Base-by-base conservation (phyloP, 1,140 invertebrate species). In the Diorhabda carinulata region DNA sequence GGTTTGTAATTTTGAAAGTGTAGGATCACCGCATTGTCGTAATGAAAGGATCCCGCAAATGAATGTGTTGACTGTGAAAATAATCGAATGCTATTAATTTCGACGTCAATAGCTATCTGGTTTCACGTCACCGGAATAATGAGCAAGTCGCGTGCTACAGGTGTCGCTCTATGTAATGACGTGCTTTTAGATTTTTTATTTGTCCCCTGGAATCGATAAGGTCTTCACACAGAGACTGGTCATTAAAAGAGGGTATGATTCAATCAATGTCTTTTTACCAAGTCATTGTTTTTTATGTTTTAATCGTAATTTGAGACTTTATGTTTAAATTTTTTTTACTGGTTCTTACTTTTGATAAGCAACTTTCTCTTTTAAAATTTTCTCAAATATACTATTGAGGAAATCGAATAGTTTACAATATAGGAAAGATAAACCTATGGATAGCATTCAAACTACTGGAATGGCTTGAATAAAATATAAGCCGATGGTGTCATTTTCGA, bases 61-160 rank as follows among this genome's bases (percentile, higher is more conserved):
- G 71, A 68, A 74, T 64, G 73, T 74, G 73, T 76, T 76, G 72
- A 75, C 73, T 76, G 63, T 73, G 74, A 69, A 77, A 76, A 74
- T 77, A 77, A 77, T 77, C 76, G 74, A 77, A 76, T 71, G 74
- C 76, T 75, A 77, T 77, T 76, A 77, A 77, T 76, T 77, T 72
- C 63, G 63, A 70, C 70, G 73, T 77, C 74, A 76, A 76, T 77
- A 71, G 74, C 72, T 73, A 74, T 73, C 73, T 73, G 70, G 70
- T 74, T 52, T 52, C 47, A 62, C 63, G 25, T 64, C 69, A 70
- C 66, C 69, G 72, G 66, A 70, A 72, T 76, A 76, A 76, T 76
- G 74, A 76, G 73, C 72, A 67, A 68, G 64, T 76, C 73, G 74
- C 74, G 74, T 76, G 74, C 73, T 70, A 76, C 74, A 76, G 74